These are phyloP conservation scores for Stomatorhinus walkeri DNA, from an alignment of 2,797 vertebrate genomes.

Conservation along the genomic window DNA sequence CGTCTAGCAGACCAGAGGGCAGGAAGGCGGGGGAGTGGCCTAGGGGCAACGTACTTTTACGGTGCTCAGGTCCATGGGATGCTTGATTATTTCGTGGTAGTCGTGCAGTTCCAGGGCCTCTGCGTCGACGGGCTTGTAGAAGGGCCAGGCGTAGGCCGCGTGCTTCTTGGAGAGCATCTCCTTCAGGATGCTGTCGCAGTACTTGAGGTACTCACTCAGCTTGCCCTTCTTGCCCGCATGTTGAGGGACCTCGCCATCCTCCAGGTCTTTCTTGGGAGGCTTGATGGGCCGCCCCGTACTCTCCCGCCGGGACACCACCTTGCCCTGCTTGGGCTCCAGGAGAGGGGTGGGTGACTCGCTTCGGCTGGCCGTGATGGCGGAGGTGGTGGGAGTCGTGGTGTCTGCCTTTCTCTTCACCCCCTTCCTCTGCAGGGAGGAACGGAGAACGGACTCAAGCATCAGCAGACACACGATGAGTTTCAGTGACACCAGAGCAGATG, in stretches of 20 bases:
- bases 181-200: slow-evolving; percentile 89
- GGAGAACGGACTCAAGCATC: not conserved
- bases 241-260: slow-evolving; percentile 74
- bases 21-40: not conserved
- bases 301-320: slow-evolving; percentile 78
- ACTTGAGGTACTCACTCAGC: slow-evolving; percentile 83
- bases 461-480: not conserved
- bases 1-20: not conserved
- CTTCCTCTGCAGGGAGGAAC: slow-evolving; percentile 72
- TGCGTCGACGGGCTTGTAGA: slow-evolving; percentile 89
- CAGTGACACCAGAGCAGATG: not conserved
- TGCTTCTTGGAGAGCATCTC: slow-evolving; percentile 92
- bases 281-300: slow-evolving; percentile 84
- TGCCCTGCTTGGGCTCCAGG: slow-evolving; percentile 75
- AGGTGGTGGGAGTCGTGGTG: slow-evolving; percentile 91
- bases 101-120: slow-evolving; percentile 91
- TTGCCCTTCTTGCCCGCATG: slow-evolving; percentile 73
- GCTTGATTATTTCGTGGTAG: slow-evolving; percentile 98
- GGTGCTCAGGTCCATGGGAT: slow-evolving; percentile 97
- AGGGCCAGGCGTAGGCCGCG: slow-evolving; percentile 84
- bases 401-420: slow-evolving; percentile 98
- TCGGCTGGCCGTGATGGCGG: slow-evolving; percentile 82
- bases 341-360: slow-evolving; percentile 76
- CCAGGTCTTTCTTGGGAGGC: slow-evolving; percentile 77
- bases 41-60: slow-evolving; percentile 72